These are phyloP conservation scores for Ectropis grisescens DNA, from an alignment of 1,140 invertebrate genomes.

Conservation along the genomic window DNA sequence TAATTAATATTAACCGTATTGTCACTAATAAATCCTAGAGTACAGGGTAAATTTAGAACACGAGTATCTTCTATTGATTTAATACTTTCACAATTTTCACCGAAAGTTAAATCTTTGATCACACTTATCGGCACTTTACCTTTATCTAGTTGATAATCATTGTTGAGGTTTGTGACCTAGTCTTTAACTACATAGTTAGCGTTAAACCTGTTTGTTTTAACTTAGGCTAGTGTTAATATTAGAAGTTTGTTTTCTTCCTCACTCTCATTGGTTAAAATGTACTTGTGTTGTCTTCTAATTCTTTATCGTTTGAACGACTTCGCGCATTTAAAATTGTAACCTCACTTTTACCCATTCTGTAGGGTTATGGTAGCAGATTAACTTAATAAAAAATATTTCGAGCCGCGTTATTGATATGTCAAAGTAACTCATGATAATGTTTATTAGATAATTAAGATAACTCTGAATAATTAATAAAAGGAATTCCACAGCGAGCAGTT, in stretches of 20 bases:
- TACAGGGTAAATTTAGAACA: slow-evolving; percentile 68
- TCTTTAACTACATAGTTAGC: too few species aligned
- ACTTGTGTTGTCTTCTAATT: too few species aligned
- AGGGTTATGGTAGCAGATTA: slow-evolving; percentile 57
- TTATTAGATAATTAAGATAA: slow-evolving; percentile 65
- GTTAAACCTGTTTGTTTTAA: too few species aligned
- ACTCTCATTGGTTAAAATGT: too few species aligned
- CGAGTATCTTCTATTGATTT: slow-evolving; percentile 51
- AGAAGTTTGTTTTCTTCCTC: too few species aligned
- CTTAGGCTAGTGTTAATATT: too few species aligned
- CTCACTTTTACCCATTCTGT: slow-evolving; percentile 54
- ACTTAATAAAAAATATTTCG: slow-evolving; percentile 62
- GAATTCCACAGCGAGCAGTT: slow-evolving; percentile 60
- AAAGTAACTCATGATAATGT: slow-evolving; percentile 64
- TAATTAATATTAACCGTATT: slow-evolving; percentile 36
- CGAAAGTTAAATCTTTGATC: slow-evolving; percentile 46
- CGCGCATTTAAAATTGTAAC: slow-evolving; percentile 20
- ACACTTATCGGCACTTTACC: slow-evolving; percentile 60
- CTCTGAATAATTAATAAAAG: slow-evolving; percentile 56
- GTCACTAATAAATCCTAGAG: slow-evolving; percentile 63
- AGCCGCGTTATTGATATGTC: slow-evolving; percentile 69
- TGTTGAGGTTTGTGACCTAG: slow-evolving; percentile 48
- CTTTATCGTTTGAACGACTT: too few species aligned
- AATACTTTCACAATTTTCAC: slow-evolving; percentile 58
- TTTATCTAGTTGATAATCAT: slow-evolving; percentile 53